Conservation (phyloP, 1,140 invertebrate species). For the Eufriesea mexicana region DNA sequence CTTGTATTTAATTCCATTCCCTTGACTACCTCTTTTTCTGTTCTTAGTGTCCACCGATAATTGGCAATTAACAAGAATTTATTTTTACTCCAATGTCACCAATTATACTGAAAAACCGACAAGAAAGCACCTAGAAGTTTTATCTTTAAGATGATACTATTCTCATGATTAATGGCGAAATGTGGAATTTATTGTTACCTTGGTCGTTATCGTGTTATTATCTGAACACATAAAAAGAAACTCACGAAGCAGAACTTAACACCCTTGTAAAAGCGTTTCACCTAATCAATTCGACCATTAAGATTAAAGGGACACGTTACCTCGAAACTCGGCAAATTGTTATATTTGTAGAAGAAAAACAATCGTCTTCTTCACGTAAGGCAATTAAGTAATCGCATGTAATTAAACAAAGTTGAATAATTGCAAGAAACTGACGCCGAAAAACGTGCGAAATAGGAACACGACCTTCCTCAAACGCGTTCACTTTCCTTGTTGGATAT, state of each 20-base stretch:
- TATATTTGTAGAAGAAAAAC: background rate
- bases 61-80: background rate
- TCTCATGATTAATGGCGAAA: background rate
- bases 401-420: too few species aligned
- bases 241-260: conserved; percentile 16
- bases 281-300: conserved; percentile 26
- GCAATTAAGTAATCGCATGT: background rate
- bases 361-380: background rate
- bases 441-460: background rate
- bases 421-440: too few species aligned
- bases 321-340: background rate
- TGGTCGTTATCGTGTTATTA: conserved; percentile 35
- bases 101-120: too few species aligned
- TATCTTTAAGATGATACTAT: background rate
- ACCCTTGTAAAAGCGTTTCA: conserved; percentile 25
- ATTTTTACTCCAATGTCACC: background rate
- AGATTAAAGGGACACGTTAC: conserved; percentile 30
- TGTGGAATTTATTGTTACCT: conserved; percentile 24
- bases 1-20: background rate
- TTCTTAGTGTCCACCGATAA: background rate
- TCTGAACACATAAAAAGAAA: background rate
- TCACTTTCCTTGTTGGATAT: background rate
- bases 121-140: background rate
- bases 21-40: too few species aligned
- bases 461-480: conserved; percentile 1